Conservation (phyloP, 1,140 invertebrate species). For the Parapsyche elsis region DNA sequence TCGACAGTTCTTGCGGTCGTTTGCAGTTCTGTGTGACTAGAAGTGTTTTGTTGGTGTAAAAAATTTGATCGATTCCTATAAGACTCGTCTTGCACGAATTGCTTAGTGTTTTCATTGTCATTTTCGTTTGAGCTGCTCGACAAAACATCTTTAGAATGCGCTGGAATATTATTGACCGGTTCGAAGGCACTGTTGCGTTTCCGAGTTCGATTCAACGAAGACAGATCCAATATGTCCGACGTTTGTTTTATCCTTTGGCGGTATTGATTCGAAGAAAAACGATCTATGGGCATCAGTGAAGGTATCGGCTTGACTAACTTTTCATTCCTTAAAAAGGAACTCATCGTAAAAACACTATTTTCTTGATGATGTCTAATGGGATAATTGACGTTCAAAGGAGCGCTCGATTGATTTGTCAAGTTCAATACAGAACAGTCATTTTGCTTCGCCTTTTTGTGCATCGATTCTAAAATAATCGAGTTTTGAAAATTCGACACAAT, state of each 20-base stretch:
- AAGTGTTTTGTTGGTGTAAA: neutral
- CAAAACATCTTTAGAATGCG: neutral
- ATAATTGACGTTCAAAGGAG: neutral
- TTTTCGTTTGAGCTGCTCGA: neutral
- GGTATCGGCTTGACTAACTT: slow-evolving; percentile 51
- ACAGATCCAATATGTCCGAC: slow-evolving; percentile 24
- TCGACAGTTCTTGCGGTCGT: neutral
- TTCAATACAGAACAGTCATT: neutral
- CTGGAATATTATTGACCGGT: slow-evolving; percentile 43
- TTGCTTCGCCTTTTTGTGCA: neutral
- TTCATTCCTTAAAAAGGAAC: slow-evolving; percentile 26
- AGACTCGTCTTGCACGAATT: neutral
- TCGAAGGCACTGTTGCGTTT: slow-evolving; percentile 51
- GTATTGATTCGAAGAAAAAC: neutral
- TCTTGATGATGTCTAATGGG: neutral
- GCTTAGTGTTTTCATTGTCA: neutral
- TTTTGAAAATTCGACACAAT: neutral
- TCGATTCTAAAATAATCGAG: slow-evolving; percentile 1
- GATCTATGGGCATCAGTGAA: slow-evolving; percentile 49
- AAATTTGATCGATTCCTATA: neutral
- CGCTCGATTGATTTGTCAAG: neutral
- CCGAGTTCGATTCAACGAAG: slow-evolving; percentile 16
- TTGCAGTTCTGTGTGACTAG: neutral
- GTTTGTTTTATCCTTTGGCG: slow-evolving; percentile 24
- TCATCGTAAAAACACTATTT: neutral